Evolutionary conservation across 2,797 vertebrate species (phyloP).

Genomic region (Aphelocoma californica): DNA sequence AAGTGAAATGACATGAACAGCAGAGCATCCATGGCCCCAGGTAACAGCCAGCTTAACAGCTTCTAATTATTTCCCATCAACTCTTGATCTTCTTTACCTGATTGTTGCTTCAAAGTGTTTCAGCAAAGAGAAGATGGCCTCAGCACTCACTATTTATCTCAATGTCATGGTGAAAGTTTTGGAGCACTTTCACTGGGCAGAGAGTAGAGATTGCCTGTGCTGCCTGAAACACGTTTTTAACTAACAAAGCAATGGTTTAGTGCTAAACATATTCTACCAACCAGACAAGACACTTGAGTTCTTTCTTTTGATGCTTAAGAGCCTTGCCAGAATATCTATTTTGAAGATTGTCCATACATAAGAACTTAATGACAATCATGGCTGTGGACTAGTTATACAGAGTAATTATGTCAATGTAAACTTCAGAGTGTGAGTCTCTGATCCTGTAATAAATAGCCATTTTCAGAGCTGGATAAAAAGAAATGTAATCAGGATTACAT

Average conservation of each 20-base stretch:
- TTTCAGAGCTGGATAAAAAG: background rate
- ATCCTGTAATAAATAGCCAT: background rate
- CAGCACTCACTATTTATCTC: conserved; percentile 29
- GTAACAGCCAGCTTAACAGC: conserved; percentile 64
- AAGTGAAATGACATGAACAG: conserved; percentile 41
- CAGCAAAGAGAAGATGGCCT: conserved; percentile 37
- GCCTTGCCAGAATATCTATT: background rate
- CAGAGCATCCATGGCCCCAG: conserved; percentile 8
- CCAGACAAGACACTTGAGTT: background rate
- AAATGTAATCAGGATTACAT: background rate
- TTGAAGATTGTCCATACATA: background rate
- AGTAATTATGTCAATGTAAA: background rate
- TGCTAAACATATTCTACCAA: background rate
- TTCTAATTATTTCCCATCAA: conserved; percentile 68
- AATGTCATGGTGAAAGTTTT: conserved; percentile 31
- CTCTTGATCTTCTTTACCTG: conserved; percentile 63
- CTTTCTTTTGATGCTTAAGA: background rate
- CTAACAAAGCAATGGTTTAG: background rate
- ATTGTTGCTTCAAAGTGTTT: conserved; percentile 62
- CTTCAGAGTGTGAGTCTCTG: background rate
- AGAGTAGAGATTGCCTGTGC: background rate
- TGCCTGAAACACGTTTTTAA: background rate
- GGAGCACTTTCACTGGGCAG: background rate
- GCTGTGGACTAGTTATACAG: background rate
- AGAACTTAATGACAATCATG: background rate